Percentiles rank a stretch among this genome's conserved stretches.
Conservation (phyloP, 1,140 invertebrate genomes). For the Habropoda laboriosa region DNA sequence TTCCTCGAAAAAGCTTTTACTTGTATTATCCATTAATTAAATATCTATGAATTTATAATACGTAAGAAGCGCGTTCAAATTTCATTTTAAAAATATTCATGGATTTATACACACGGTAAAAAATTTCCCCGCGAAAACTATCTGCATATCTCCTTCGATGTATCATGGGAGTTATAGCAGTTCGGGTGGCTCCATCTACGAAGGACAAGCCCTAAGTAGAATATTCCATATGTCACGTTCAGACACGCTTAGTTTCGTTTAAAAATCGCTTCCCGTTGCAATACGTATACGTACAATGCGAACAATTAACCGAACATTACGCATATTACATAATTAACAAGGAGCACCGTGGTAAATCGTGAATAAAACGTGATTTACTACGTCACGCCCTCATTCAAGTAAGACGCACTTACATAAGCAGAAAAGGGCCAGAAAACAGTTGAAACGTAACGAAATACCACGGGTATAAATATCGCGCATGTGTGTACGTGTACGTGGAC, state of each 20-base stretch:
- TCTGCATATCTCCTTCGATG: not conserved
- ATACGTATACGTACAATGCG: not conserved
- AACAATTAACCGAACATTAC: not conserved
- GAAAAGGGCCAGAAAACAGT: not conserved
- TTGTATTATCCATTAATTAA: not conserved
- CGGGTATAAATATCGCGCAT: not conserved
- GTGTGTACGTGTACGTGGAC: not conserved
- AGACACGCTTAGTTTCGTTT: not conserved
- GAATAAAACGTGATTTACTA: slow-evolving; percentile 10
- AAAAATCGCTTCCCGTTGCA: not conserved
- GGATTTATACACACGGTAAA: no score
- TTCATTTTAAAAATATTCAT: no score
- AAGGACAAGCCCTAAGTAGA: not conserved
- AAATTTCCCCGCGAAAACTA: not conserved
- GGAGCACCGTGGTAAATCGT: not conserved
- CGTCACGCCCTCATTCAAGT: not conserved
- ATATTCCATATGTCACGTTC: not conserved
- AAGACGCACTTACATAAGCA: slow-evolving; percentile 6
- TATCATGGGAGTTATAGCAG: not conserved
- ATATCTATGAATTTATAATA: not conserved
- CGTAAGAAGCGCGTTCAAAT: no score
- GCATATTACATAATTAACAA: not conserved
- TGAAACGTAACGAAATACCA: not conserved
- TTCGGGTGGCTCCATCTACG: not conserved
- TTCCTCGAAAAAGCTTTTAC: not conserved